These are phyloP conservation scores for Dryomyza anilis DNA, from an alignment of 2,888 invertebrate genomes.

Conservation along the genomic window DNA sequence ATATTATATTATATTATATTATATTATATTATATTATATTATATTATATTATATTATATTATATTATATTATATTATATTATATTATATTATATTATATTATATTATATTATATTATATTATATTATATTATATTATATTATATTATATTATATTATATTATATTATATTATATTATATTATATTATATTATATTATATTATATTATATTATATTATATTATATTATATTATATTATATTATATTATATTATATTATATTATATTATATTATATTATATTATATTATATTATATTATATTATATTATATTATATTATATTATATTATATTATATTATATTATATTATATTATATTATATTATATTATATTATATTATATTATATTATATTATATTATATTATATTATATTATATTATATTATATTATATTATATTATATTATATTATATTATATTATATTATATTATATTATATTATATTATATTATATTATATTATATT, in stretches of 20 bases:
- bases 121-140: neutral
- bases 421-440: neutral
- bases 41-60: neutral
- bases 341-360: neutral
- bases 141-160: neutral
- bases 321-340: neutral
- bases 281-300: neutral
- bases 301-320: neutral
- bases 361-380: neutral
- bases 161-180: neutral
- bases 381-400: neutral
- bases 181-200: neutral
- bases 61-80: neutral
- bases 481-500: neutral
- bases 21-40: neutral
- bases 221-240: neutral
- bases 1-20: neutral
- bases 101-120: neutral
- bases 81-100: neutral
- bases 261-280: neutral
- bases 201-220: neutral
- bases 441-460: neutral
- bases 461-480: neutral
- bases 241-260: neutral
- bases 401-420: neutral